Evolutionary conservation across 1,140 invertebrate species (phyloP), one percentile per base, ranked within the genome.

Genomic region (Drosophila prosaltans): DNA sequence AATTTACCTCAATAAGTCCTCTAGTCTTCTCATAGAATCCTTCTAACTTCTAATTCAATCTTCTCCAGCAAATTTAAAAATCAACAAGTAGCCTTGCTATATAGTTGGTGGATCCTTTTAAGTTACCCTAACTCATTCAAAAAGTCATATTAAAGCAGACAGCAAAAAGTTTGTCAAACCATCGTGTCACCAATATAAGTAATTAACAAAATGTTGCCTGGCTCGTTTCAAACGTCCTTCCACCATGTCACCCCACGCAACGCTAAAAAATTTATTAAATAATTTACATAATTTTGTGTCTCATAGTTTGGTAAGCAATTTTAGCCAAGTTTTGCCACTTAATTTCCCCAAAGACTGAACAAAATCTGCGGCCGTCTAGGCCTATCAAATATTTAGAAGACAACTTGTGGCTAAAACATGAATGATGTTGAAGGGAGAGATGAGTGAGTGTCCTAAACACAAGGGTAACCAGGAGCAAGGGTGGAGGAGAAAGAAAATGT

Each of bases 381-480:
- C 72, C 79, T 69, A 88, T 86, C 64, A 88, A 86, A 82, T 88
- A 88, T 86, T 86, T 71, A 86, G 68, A 48, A 69, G 57, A 55
- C 72, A 57, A 68, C 82, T 81, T 81, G 74, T 78, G 81, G 78
- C 40, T 63, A 26, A 57, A 60, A 40, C 45, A 55, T 39, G 58
- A 43, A 75, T 75, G 72, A 58, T 75, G 73, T 60, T 65, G 70
- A 73, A 73, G 65, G 32, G 16, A 16, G 16, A 62, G 32, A 36
- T 36, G 32, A 36, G 2, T 30, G 28, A 2, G 32, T 7, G 32
- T 7, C 32, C 6, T 36, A 7, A 6, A 36, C 3, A 36, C 32
- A 36, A 10, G 45, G 45, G 21, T 2, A 30, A 30, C 4, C 16
- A 21, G 9, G 21, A 21, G 16, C 9, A 21, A 3, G 7, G 24